A percentile compares a stretch with the other conserved stretches of the same genome.
Conservation (phyloP, 2,888 invertebrate genomes). For the Agonopterix alstromeriana region DNA sequence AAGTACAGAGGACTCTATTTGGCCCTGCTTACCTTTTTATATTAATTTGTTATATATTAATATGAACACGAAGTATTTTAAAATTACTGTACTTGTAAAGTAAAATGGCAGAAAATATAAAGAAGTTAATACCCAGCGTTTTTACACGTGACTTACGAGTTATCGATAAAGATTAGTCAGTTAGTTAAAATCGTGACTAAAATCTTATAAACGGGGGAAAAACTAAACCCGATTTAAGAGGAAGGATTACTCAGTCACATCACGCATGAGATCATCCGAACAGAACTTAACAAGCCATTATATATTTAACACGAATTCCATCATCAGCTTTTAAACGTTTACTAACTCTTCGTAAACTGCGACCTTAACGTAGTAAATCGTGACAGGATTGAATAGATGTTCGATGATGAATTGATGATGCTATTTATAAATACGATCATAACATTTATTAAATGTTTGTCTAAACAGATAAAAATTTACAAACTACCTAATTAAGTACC, state of each 20-base stretch:
- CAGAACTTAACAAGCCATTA: constrained; percentile 1
- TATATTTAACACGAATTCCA: neutral
- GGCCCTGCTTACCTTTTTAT: no score
- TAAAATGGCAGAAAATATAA: no score
- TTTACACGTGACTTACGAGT: no score
- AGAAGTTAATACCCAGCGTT: no score
- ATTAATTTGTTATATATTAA: no score
- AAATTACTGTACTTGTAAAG: no score
- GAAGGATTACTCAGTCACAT: constrained; percentile 9
- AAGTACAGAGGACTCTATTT: no score
- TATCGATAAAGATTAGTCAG: no score
- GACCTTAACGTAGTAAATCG: constrained; percentile 6
- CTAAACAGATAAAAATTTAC: neutral
- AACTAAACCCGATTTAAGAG: constrained; percentile 8
- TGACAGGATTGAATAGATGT: constrained; percentile 3
- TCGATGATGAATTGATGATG: constrained; percentile 1
- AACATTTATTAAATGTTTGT: neutral
- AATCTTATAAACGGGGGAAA: constrained; percentile 10
- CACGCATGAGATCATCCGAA: constrained; percentile 39
- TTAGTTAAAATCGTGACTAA: no score
- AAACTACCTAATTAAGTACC: neutral
- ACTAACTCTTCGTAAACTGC: constrained; percentile 1
- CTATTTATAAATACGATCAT: neutral
- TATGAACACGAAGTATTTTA: no score
- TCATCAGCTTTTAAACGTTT: neutral